Evolutionary conservation across 1,140 invertebrate species (phyloP), one percentile per base, ranked within the genome.

Genomic region (Cryptotermes secundus): DNA sequence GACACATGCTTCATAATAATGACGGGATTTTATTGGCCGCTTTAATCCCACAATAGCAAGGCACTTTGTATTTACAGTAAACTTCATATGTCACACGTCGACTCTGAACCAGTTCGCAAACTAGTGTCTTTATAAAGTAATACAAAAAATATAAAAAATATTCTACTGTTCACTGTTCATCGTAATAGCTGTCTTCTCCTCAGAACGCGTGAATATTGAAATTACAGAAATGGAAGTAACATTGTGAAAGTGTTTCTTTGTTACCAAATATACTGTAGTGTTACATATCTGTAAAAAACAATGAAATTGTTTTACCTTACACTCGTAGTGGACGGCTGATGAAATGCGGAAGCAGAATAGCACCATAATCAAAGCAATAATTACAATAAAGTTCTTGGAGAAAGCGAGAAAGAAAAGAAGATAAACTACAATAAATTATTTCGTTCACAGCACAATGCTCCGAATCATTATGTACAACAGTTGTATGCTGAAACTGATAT

Each of bases 41-140:
- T 82, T 38, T 34, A 82, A 82, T 82, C 81, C 81, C 81, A 45
- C 38, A 82, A 82, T 82, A 49, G 81, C 34, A 82, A 82, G 81
- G 81, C 81, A 82, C 81, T 82, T 49, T 49, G n/a, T 72, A 72
- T 72, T 72, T 72, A 72, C 59, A 72, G 7, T 72, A 72, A 72
- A 31, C 14, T 72, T 72, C 26, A 72, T 59, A 59, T 72, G 59
- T 72, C 59, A 72, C 59, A 72, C 59, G 45, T 49, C 45, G 26
- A 26, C 59, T 72, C 7, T 72, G 26, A 31, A 26, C 59, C 59
- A 72, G 2, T 72, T 72, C 59, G 59, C 31, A 72, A 72, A 72
- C 14, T 16, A 72, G 59, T n/a, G 59, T 72, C 59, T n/a, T 72
- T n/a, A n/a, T n/a, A 31, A 59, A 72, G 59, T 72, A 72, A n/a